These are phyloP conservation scores for Sebastiscus albofasciatus DNA, from an alignment of 2,797 vertebrate genomes.

Conservation along the genomic window DNA sequence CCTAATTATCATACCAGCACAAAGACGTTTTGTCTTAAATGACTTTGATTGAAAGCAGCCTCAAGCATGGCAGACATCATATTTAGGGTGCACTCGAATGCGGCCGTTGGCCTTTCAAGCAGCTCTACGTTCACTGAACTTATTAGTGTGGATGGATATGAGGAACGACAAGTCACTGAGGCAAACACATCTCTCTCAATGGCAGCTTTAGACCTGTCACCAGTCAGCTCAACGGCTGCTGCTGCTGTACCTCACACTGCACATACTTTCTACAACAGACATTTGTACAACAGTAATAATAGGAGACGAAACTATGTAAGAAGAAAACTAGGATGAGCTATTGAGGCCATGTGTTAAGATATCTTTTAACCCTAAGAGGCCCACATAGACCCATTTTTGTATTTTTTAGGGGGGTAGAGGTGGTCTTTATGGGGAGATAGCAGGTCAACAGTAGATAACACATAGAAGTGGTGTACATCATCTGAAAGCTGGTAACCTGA, in stretches of 20 bases:
- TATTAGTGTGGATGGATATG: slow-evolving; percentile 63
- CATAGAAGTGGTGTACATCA: too few species aligned
- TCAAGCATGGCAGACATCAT: slow-evolving; percentile 34
- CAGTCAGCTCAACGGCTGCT: slow-evolving; percentile 12
- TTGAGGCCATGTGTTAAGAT: neutral
- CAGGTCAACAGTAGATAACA: accelerated
- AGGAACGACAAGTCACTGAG: slow-evolving; percentile 58
- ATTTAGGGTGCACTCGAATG: slow-evolving; percentile 47
- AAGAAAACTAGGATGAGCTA: neutral
- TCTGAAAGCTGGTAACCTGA: too few species aligned
- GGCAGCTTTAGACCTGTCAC: slow-evolving; percentile 50
- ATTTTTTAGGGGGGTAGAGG: too few species aligned
- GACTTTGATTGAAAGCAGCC: slow-evolving; percentile 52
- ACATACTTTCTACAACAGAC: neutral
- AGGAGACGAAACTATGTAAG: neutral
- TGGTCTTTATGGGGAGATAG: too few species aligned
- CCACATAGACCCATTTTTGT: too few species aligned
- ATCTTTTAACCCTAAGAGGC: neutral
- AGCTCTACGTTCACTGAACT: slow-evolving; percentile 38
- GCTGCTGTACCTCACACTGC: neutral
- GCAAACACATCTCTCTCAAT: slow-evolving; percentile 44
- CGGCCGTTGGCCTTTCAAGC: slow-evolving; percentile 55
- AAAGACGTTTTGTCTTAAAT: slow-evolving; percentile 33
- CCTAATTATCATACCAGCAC: slow-evolving; percentile 31
- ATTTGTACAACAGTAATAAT: neutral